Conservation (phyloP, 1,140 invertebrate species). For the Drosophila guanche region DNA sequence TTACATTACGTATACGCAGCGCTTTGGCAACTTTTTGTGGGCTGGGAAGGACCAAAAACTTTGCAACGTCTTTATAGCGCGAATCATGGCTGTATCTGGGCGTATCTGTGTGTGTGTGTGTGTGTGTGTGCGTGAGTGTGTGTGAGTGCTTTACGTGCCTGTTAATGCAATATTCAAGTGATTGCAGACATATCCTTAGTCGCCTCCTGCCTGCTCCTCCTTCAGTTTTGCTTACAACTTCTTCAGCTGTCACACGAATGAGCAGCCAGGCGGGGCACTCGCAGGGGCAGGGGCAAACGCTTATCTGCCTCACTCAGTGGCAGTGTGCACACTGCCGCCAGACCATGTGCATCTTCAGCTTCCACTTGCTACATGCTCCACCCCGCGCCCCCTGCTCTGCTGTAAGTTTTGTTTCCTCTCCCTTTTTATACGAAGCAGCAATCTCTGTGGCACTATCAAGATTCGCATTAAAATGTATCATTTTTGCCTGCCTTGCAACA, state of each 20-base stretch:
- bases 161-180: conserved; percentile 83
- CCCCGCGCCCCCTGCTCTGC: conserved; percentile 16
- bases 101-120: conserved; percentile 15
- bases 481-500: conserved; percentile 72
- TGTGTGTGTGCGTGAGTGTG: conserved; percentile 31
- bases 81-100: conserved; percentile 35
- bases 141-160: conserved; percentile 71
- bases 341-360: conserved; percentile 48
- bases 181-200: conserved; percentile 66
- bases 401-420: conserved; percentile 71
- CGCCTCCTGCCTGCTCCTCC: neutral
- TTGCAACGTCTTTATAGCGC: conserved; percentile 77
- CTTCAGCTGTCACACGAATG: conserved; percentile 79
- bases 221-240: conserved; percentile 69
- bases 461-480: conserved; percentile 84
- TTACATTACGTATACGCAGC: conserved; percentile 68
- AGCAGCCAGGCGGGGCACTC: conserved; percentile 39
- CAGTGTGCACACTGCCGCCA: conserved; percentile 40
- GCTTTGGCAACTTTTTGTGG: conserved; percentile 58
- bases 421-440: conserved; percentile 51
- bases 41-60: conserved; percentile 45
- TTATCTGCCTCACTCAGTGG: conserved; percentile 66
- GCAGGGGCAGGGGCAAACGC: conserved; percentile 24
- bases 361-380: conserved; percentile 1
- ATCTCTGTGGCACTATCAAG: conserved; percentile 82